Conservation (phyloP, 1,140 invertebrate species). For the Homarus americanus region DNA sequence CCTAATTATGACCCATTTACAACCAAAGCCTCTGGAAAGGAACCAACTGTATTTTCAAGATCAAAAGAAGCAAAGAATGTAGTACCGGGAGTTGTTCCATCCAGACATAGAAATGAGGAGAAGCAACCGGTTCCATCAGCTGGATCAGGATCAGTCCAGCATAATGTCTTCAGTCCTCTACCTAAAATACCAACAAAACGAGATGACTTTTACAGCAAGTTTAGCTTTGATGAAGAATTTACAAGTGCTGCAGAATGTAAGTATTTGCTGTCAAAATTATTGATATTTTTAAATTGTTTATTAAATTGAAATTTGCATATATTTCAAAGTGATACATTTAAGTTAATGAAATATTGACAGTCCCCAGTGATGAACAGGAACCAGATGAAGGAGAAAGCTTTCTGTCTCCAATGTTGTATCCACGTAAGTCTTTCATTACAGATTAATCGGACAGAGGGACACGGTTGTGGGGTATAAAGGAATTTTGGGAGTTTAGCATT, state of each 20-base stretch:
- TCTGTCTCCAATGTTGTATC: background rate
- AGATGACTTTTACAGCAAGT: background rate
- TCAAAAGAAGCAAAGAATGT: background rate
- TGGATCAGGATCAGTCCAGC: background rate
- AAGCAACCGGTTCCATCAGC: background rate
- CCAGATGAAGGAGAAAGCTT: background rate
- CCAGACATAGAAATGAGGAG: background rate
- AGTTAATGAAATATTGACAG: background rate
- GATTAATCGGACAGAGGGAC: too few relatives aligned
- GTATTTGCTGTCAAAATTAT: background rate
- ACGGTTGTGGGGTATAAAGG: too few relatives aligned
- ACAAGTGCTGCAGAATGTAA: slow-evolving; percentile 8
- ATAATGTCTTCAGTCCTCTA: background rate
- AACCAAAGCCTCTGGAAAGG: slow-evolving; percentile 5
- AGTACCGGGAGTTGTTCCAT: background rate
- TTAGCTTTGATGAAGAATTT: background rate
- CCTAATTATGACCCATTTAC: background rate
- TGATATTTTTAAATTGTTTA: background rate
- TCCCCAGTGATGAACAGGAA: background rate
- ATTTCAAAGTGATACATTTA: background rate
- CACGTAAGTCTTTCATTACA: background rate
- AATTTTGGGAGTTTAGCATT: too few relatives aligned
- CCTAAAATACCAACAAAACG: background rate
- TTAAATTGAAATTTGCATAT: too few relatives aligned
- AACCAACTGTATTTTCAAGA: background rate